A percentile compares a stretch with the other conserved stretches of the same genome.
These are phyloP conservation scores for Sardinella longiceps DNA, from an alignment of 2,797 vertebrate genomes.

Conservation along the genomic window DNA sequence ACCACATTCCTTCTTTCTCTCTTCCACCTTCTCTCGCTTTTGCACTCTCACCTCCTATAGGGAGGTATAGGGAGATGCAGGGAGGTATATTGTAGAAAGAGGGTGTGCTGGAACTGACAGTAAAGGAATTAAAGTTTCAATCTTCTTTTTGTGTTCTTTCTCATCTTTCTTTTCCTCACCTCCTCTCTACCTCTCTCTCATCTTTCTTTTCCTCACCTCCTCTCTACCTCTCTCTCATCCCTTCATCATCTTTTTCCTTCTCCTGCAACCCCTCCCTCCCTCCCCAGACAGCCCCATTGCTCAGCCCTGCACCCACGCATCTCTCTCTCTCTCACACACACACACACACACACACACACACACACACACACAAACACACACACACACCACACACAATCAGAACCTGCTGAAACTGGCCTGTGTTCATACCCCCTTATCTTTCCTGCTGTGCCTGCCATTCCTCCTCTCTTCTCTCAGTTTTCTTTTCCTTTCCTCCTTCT, in stretches of 20 bases:
- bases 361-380: neutral
- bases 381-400: neutral
- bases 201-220: neutral
- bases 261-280: conserved; percentile 47
- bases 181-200: neutral
- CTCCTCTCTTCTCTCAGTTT: neutral
- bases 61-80: too few species aligned
- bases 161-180: too few species aligned
- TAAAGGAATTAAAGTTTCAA: too few species aligned
- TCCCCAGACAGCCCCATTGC: neutral
- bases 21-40: conserved; percentile 3
- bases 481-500: neutral
- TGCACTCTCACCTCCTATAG: conserved; percentile 23
- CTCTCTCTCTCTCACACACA: too few species aligned
- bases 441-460: neutral
- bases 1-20: too few species aligned
- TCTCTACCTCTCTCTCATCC: conserved; percentile 35
- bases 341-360: neutral
- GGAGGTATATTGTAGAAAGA: too few species aligned
- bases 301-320: neutral
- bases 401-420: neutral
- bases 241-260: conserved; percentile 17
- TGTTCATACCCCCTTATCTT: neutral
- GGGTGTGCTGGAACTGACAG: too few species aligned
- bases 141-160: too few species aligned